Percentiles rank a stretch among this genome's conserved stretches.
Conservation (phyloP, 2,113 vertebrate genomes). For the Glaucidium brasilianum region DNA sequence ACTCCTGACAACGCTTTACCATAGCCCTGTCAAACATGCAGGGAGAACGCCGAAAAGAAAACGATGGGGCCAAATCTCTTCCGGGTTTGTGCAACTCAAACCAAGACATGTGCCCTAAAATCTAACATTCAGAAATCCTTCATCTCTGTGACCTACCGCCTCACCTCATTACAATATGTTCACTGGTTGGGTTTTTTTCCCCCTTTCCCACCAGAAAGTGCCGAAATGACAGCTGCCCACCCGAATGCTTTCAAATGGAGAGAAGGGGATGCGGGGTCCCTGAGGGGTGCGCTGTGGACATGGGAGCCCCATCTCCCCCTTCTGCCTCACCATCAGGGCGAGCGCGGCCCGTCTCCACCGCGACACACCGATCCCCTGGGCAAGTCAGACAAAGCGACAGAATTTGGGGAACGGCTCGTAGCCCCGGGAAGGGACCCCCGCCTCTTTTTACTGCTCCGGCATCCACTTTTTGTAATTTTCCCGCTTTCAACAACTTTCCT, state of each 20-base stretch:
- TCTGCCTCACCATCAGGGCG: background rate
- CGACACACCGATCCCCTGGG: background rate
- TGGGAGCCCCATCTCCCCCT: background rate
- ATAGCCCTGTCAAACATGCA: background rate
- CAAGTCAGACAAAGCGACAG: background rate
- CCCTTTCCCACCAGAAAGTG: background rate
- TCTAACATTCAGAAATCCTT: background rate
- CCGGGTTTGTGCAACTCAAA: background rate
- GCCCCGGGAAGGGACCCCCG: background rate
- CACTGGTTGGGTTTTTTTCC: background rate
- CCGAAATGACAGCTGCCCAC: background rate
- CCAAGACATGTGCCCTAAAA: background rate
- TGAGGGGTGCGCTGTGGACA: background rate
- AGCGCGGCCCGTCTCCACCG: background rate
- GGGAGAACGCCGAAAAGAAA: background rate
- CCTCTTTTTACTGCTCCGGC: background rate
- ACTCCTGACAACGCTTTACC: background rate
- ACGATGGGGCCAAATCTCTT: accelerated
- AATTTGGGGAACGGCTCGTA: background rate
- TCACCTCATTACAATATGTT: background rate
- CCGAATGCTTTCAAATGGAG: background rate
- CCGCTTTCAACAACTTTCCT: background rate
- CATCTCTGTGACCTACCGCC: background rate
- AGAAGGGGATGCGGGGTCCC: too few species aligned
- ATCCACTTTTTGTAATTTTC: background rate